Evolutionary conservation across 1,140 invertebrate species (phyloP), one percentile per base, ranked within the genome.

Genomic region (Drosophila setifemur): DNA sequence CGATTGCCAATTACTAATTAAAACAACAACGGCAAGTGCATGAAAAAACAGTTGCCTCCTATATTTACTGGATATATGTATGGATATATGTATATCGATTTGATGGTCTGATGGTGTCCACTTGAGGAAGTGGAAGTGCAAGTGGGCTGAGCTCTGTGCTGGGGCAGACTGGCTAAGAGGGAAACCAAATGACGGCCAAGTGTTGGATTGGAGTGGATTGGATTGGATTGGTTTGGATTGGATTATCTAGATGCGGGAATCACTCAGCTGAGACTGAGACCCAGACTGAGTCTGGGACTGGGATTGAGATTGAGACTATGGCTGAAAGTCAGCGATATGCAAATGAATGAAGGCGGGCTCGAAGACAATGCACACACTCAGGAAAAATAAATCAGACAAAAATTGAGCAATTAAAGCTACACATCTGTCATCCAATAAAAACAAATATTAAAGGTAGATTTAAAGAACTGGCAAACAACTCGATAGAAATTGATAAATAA

Each of bases 1-100:
- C 61, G 47, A 74, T 73, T 76, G 47, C 45, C 69, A 77, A 83
- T 82, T 64, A 76, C 61, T 72, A 86, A 85, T 81, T 72, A 81
- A 72, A 81, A 71, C 7, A 23, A 47, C 28, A 60, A 63, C 37
- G 19, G 31, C 55, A 39, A 63, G 40, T 48, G 29, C 31, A 48
- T 66, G 43, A 25, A 64, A 55, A 64, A 40, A 66, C 25, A 58
- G 52, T 61, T 39, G 52, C 39, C 14, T 25, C n/a, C n/a, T 45
- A 19, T 35, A 45, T 55, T 33, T 21, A 33, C 6, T 12, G 49
- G 16, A 50, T 11, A 35, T 16, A 50, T 4, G 11, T 16, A 23
- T 25, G 12, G 11, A 25, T 45, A 43, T 14, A 2, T 4, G 21
- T 47, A 52, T 50, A 50, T 43, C 9, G 21, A 28, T 40, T 49